Base-by-base conservation (phyloP, 2,113 vertebrate genomes). In the Procavia capensis region DNA sequence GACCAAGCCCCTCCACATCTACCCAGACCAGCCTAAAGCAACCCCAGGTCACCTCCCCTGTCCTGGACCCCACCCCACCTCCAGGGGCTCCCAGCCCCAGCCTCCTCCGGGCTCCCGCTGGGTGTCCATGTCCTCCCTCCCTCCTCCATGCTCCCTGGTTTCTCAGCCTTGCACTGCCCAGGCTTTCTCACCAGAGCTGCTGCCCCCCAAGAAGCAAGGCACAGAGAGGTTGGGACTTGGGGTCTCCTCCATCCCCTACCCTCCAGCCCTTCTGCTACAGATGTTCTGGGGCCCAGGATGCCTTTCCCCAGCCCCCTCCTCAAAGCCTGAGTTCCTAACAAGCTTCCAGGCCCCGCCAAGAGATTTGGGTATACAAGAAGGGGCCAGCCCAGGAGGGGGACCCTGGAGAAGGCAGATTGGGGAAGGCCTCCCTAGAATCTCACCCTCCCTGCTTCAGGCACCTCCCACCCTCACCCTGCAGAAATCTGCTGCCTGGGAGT, bases 141-240 rank as follows among this genome's bases (percentile, higher is more conserved):
- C 61, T 74, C 79, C 31, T 41, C 57, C 31, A 7, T 3, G 20
- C 74, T 96, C 76, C 87, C 85, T 36, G 68, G 90, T 54, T 91
- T 85, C 84, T 93, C 79, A 96, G 95, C 90, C 97, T 96, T 0
- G 39, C 83, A 86, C 87, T 91, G 90, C 87, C 80, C 72, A 95
- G 93, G 88, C 84, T 89, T 96, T 43, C 89, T 90, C 80, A 85
- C 92, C 93, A 85, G 68, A 96, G 85, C 87, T 39, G 81, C 88
- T n/a, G 31, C 39, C 22, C 47, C 86, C 78, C 74, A 31, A 85
- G 39, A n/a, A 41, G 39, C n/a, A 39, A 31, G 70, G 72, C 0
- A 54, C 24, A 29, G 34, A 22, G 47, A 29, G 24, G n/a, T 79
- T 41, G 25, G 87, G 24, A 5, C 57, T 36, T 50, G 0, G 7